Evolutionary conservation across 2,113 vertebrate genomes (phyloP).

Genomic region (Tor tambroides): DNA sequence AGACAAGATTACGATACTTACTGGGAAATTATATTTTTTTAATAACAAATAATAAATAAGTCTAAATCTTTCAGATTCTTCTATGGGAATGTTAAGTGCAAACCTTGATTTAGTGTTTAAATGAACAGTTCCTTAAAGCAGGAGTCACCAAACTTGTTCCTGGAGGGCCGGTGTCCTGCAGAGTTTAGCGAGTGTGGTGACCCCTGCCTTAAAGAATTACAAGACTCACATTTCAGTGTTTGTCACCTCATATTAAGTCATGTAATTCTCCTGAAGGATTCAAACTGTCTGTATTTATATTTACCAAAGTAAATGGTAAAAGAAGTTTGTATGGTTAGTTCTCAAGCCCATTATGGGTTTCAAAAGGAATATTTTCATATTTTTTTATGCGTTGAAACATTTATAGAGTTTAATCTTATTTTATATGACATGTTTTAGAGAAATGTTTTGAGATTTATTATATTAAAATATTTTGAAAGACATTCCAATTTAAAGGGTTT

Average conservation of each 20-base stretch:
- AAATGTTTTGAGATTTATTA: neutral
- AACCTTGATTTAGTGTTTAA: neutral
- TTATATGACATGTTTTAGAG: neutral
- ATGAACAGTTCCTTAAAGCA: neutral
- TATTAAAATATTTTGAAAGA: no score
- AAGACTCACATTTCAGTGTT: neutral
- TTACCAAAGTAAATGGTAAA: neutral
- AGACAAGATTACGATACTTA: slow-evolving; percentile 45
- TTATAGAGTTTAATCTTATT: neutral
- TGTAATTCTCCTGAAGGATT: neutral
- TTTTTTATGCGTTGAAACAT: neutral
- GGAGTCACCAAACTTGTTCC: no score
- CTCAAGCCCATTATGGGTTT: slow-evolving; percentile 16
- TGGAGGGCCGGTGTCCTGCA: no score
- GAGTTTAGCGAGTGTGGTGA: no score
- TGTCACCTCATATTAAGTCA: neutral
- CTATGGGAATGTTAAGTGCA: neutral
- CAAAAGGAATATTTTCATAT: neutral
- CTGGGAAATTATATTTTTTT: slow-evolving; percentile 69
- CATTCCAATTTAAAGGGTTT: neutral
- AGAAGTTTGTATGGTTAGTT: slow-evolving; percentile 2
- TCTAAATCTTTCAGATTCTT: neutral
- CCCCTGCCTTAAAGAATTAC: neutral
- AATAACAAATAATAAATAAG: neutral
- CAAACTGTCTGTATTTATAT: neutral